A percentile compares a stretch with the other conserved stretches of the same genome.
phyloP scores from a whole-genome alignment of 2,888 invertebrate genomes.

The Tuberolachnus salignus region DNA sequence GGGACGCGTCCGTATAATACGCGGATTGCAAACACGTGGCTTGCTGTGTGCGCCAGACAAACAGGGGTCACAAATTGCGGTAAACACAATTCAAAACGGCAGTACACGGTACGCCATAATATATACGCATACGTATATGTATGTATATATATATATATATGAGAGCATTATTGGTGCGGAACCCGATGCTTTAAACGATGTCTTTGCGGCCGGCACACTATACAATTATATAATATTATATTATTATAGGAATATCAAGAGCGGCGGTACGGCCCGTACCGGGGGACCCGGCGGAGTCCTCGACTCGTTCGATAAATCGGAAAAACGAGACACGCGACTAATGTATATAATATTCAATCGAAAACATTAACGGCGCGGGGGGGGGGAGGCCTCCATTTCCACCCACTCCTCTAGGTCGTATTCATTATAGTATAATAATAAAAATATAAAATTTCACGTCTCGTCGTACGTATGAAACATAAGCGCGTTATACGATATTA shows the following conservation, averaged over 20 bases:
- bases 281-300: no score
- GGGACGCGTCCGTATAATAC: neutral
- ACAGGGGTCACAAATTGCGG: constrained; percentile 47
- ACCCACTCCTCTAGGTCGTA: no score
- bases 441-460: constrained; percentile 27
- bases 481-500: neutral
- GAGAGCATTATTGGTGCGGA: no score
- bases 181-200: constrained; percentile 20
- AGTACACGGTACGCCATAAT: neutral
- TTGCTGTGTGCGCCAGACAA: constrained; percentile 28
- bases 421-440: no score
- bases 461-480: no score
- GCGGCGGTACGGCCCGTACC: neutral
- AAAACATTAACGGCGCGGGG: constrained; percentile 22
- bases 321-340: constrained; percentile 15
- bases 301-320: constrained; percentile 6
- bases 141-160: no score
- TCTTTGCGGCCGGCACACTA: neutral
- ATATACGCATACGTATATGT: no score
- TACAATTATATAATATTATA: no score
- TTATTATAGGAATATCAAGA: no score
- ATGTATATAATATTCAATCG: constrained; percentile 16
- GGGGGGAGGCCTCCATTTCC: no score
- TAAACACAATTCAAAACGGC: constrained; percentile 40
- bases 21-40: constrained; percentile 11